A percentile compares a stretch with the other conserved stretches of the same genome.
Conservation (phyloP, 2,888 invertebrate species). For the Epinotia ramella region DNA sequence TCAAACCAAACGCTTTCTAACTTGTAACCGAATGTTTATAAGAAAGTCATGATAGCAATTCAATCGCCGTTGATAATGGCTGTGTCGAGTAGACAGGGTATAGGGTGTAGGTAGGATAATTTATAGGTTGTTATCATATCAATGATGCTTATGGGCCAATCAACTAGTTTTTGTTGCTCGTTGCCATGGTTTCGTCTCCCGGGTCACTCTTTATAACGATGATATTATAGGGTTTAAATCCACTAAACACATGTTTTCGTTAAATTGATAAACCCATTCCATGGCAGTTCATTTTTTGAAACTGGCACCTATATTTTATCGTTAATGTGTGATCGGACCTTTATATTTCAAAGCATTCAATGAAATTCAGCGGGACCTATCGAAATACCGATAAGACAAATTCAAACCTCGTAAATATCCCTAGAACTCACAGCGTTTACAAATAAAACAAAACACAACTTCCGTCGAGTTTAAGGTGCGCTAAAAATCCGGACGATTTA, state of each 20-base stretch:
- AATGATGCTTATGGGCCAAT: no score
- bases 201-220: no score
- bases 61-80: not conserved
- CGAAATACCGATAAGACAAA: conserved; percentile 11
- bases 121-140: no score
- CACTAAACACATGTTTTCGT: no score
- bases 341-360: not conserved
- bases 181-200: no score
- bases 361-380: not conserved
- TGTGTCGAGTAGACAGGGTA: no score
- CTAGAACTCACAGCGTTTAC: conserved; percentile 43
- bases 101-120: no score
- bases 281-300: not conserved
- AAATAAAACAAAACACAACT: conserved; percentile 49
- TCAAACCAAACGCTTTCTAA: not conserved
- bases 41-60: not conserved
- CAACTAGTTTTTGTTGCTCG: no score
- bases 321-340: no score
- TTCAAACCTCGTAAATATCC: conserved; percentile 42
- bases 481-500: conserved; percentile 71
- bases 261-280: no score
- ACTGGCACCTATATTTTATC: not conserved
- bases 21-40: not conserved
- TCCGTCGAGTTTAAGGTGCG: conserved; percentile 56
- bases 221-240: no score